A percentile compares a stretch with the other conserved stretches of the same genome.
These are phyloP conservation scores for Chamaetylas fuelleborni DNA, from an alignment of 2,113 vertebrate genomes.

Conservation along the genomic window DNA sequence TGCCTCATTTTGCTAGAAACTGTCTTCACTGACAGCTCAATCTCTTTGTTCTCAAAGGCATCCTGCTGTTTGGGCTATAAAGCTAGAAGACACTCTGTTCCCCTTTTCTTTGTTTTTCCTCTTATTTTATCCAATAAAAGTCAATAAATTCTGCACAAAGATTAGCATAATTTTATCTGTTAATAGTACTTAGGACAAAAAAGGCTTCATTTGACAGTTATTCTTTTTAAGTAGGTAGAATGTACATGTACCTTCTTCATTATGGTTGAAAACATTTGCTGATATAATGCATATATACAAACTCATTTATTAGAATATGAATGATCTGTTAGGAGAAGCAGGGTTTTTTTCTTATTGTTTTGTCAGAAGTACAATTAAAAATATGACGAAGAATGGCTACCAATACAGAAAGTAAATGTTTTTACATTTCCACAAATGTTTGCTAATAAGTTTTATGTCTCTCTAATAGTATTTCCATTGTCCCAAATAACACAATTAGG, in stretches of 20 bases:
- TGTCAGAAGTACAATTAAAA: background rate
- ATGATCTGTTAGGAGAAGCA: background rate
- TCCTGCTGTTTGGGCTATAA: background rate
- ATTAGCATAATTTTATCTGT: background rate
- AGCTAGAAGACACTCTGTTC: background rate
- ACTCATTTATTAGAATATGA: background rate
- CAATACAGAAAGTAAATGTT: background rate
- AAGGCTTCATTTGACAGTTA: background rate
- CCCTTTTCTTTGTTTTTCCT: background rate
- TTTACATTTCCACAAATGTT: background rate
- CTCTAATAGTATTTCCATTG: background rate
- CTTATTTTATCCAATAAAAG: background rate
- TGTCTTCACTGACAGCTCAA: background rate
- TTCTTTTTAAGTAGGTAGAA: background rate
- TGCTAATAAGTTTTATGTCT: background rate
- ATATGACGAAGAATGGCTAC: background rate
- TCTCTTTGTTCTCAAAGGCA: background rate
- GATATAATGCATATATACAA: background rate
- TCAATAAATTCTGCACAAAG: background rate
- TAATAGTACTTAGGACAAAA: background rate
- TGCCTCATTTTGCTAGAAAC: background rate
- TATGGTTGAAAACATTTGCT: background rate
- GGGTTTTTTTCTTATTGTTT: background rate
- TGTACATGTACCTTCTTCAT: background rate
- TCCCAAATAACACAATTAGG: background rate